Evolutionary conservation across 1,140 invertebrate species (phyloP).

Genomic region (Sarcophaga bullata): DNA sequence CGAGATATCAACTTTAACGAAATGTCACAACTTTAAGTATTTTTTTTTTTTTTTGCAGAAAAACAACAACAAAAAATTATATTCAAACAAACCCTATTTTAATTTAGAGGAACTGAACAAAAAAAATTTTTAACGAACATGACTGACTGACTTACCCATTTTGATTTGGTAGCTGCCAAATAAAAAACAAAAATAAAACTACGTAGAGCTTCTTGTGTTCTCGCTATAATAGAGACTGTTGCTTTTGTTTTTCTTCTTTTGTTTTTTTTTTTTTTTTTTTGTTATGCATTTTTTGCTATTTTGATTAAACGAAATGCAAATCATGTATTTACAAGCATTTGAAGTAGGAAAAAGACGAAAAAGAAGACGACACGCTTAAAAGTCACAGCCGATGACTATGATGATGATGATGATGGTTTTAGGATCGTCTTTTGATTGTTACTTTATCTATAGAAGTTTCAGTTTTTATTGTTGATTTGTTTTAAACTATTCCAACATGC

Average conservation of each 20-base stretch:
- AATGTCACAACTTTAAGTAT: slow-evolving; percentile 10
- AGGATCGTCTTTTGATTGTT: not conserved
- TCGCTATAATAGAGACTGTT: no score
- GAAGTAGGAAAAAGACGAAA: not conserved
- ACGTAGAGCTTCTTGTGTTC: no score
- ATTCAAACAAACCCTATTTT: not conserved
- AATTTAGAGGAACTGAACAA: not conserved
- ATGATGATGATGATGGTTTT: not conserved
- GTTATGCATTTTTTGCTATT: no score
- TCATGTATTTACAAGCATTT: not conserved
- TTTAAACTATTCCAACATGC: not conserved
- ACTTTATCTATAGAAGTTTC: not conserved
- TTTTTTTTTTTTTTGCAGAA: not conserved
- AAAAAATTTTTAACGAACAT: not conserved
- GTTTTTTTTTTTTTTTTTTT: not conserved
- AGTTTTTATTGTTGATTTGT: not conserved
- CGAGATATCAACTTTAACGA: slow-evolving; percentile 3
- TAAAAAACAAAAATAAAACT: no score
- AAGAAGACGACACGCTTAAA: not conserved
- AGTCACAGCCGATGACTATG: not conserved
- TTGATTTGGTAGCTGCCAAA: not conserved
- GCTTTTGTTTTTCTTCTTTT: not conserved
- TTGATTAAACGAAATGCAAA: slow-evolving; percentile 17
- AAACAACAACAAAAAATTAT: not conserved
- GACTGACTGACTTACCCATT: slow-evolving; percentile 25